A percentile compares a stretch with the other conserved stretches of the same genome.
Conservation (phyloP, 1,140 invertebrate species). For the Zaprionus inermis region DNA sequence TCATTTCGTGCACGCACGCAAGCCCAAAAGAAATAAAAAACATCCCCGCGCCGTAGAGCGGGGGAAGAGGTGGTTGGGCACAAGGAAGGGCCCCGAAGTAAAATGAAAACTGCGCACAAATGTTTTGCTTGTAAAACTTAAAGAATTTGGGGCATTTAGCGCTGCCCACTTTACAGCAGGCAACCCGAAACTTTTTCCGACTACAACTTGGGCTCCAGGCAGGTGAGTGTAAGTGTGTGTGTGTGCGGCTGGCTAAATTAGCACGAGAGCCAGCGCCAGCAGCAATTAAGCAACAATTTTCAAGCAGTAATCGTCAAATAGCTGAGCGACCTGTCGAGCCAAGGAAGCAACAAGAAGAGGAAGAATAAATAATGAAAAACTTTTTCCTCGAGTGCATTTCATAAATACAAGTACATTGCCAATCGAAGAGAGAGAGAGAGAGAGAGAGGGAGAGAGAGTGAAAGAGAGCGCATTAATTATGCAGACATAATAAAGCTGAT, state of each 20-base stretch:
- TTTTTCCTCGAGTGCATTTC: conserved; percentile 35
- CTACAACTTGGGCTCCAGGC: conserved; percentile 51
- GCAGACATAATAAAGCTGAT: conserved; percentile 54
- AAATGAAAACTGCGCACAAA: conserved; percentile 73
- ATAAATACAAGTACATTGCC: conserved; percentile 71
- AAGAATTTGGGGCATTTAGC: conserved; percentile 81
- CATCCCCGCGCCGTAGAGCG: conserved; percentile 7
- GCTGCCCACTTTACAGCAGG: conserved; percentile 47
- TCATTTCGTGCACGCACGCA: conserved; percentile 75
- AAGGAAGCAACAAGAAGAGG: neutral
- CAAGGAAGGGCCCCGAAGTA: conserved; percentile 1
- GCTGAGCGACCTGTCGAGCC: conserved; percentile 13
- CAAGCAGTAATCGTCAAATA: conserved; percentile 50
- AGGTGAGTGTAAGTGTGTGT: neutral
- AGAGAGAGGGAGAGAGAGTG: neutral
- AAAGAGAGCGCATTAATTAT: conserved; percentile 39
- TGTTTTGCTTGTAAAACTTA: conserved; percentile 77
- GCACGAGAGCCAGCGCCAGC: conserved; percentile 24
- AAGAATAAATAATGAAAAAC: conserved; percentile 10
- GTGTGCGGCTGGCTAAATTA: conserved; percentile 60
- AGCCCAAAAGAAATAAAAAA: conserved; percentile 36
- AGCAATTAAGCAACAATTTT: conserved; percentile 78
- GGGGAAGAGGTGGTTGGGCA: conserved; percentile 24
- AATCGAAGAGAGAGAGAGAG: neutral
- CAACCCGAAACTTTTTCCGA: conserved; percentile 21